A percentile compares a stretch with the other conserved stretches of the same genome.
Conservation (phyloP, 2,797 vertebrate species). For the Chelmon rostratus region DNA sequence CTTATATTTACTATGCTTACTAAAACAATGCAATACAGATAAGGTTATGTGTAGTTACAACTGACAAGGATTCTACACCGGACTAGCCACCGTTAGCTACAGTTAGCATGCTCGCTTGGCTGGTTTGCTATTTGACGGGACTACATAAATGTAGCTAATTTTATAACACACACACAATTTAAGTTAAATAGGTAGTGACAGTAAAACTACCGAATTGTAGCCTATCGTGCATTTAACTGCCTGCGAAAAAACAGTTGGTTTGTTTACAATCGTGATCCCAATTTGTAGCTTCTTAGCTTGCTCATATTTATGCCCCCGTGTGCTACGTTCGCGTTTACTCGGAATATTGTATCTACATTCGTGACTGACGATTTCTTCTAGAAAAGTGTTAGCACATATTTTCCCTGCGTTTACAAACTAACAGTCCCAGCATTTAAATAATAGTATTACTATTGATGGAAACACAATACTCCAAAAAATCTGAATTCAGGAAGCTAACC, state of each 20-base stretch:
- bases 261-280: not conserved
- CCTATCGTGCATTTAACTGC: rapidly evolving
- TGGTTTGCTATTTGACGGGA: not conserved
- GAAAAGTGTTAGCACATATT: rapidly evolving
- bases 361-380: not conserved
- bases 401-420: not conserved
- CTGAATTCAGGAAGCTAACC: not conserved
- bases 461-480: not conserved
- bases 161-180: not conserved
- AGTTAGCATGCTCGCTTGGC: constrained; percentile 33
- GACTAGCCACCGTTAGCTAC: not conserved
- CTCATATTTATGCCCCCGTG: not conserved
- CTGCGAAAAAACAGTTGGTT: no score
- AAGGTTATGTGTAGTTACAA: no score
- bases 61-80: not conserved
- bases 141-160: rapidly evolving
- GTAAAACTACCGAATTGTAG: rapidly evolving
- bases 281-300: not conserved
- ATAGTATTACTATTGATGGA: not conserved
- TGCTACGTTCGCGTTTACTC: not conserved
- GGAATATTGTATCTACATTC: not conserved
- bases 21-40: rapidly evolving
- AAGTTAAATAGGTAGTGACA: rapidly evolving
- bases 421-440: no score
- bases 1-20: rapidly evolving